Evolutionary conservation across 1,140 invertebrate species (phyloP), one percentile per base, ranked within the genome.

Genomic region (Limonius californicus): DNA sequence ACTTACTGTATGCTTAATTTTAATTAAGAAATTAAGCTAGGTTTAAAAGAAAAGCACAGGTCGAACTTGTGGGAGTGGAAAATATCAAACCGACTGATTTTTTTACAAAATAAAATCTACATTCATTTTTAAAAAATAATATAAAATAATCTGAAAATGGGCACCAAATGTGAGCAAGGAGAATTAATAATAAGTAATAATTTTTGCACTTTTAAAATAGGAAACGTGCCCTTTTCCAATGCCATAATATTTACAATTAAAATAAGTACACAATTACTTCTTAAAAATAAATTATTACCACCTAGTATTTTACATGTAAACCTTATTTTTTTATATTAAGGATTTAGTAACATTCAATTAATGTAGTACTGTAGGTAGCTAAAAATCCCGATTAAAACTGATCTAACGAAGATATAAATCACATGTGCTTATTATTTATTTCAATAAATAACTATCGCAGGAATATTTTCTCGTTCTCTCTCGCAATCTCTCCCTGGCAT

Each of bases 211-310:
- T 61, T 61, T 54, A 59, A 66, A 27, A 59, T 66, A 66, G 64
- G 64, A 66, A 65, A 62, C 43, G 60, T 66, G 64, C 54, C 64
- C 64, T 57, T 18, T 20, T 30, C 23, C 45, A 50, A 11, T 21
- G 45, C 16, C 16, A 50, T n/a, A 6, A 39, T 50, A 45, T 45
- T 45, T 45, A 45, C 45, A n/a, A n/a, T n/a, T n/a, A n/a, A n/a
- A n/a, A 50, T 50, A 54, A 32, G 21, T 54, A 61, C 27, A 57
- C 27, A 39, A 58, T 19, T 53, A 23, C 11, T 8, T 56, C 55
- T 21, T 18, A 43, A 30, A 19, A 50, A 19, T 50, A 50, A 50
- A 50, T 50, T 19, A 50, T 50, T 50, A 50, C 42, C 42, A 27
- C 42, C 42, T 45, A 45, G 6, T 45, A 50, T 18, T 50, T 14